Conservation (phyloP, 2,888 invertebrate species). For the Morinoia aosen region DNA sequence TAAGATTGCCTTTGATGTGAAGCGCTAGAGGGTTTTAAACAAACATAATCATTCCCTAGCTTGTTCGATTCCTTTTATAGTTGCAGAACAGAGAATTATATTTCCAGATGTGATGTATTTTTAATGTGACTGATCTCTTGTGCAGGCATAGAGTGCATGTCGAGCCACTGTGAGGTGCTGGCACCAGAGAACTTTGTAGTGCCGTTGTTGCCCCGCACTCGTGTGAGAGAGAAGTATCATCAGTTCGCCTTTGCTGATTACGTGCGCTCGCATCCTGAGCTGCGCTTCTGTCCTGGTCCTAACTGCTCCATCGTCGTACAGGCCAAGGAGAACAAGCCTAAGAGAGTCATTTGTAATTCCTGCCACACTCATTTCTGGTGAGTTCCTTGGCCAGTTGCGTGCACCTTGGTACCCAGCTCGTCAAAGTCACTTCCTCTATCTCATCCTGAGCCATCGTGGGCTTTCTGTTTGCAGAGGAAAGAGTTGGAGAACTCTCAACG, state of each 20-base stretch:
- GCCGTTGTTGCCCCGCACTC: constrained; percentile 85
- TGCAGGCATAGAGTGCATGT: constrained; percentile 97
- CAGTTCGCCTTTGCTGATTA: constrained; percentile 96
- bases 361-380: constrained; percentile 94
- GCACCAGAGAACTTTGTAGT: constrained; percentile 97
- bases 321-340: constrained; percentile 85
- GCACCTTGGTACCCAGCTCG: constrained; percentile 68
- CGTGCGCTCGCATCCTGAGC: constrained; percentile 91
- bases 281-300: constrained; percentile 92
- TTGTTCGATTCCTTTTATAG: too few relatives aligned
- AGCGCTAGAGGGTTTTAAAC: too few relatives aligned
- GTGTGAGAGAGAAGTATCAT: constrained; percentile 91
- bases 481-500: not conserved
- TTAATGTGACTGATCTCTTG: not conserved
- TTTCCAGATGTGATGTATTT: too few relatives aligned
- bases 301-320: constrained; percentile 92
- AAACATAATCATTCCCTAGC: too few relatives aligned
- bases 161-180: constrained; percentile 90
- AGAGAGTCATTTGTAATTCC: constrained; percentile 87
- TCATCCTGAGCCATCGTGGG: not conserved
- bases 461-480: not conserved
- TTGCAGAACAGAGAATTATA: too few relatives aligned
- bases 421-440: not conserved
- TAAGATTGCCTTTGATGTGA: too few relatives aligned
- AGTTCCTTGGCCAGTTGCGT: constrained; percentile 68